Percentiles rank a stretch among this genome's conserved stretches.
phyloP scores from a whole-genome alignment of 2,888 invertebrate genomes.

The Orthonevra nobilis region DNA sequence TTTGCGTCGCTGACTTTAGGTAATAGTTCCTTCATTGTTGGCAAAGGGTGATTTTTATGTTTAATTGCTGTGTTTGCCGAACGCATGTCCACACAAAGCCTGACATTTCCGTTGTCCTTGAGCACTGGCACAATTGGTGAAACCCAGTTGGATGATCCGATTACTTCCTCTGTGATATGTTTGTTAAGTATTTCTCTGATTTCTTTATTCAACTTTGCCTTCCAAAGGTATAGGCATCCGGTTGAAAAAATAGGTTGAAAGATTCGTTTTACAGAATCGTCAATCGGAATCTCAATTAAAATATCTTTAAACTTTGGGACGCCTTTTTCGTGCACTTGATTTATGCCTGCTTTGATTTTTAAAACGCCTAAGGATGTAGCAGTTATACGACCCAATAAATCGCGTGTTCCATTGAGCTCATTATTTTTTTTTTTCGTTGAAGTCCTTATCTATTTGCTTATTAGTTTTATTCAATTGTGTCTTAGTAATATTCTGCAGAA shows the following conservation, averaged over 20 bases:
- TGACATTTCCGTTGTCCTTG: not conserved
- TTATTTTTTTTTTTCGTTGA: too few species aligned
- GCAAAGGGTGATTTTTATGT: slow-evolving; percentile 12
- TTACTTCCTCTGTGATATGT: slow-evolving; percentile 13
- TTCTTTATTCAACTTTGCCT: not conserved
- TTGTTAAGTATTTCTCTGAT: slow-evolving; percentile 3
- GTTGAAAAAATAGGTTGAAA: slow-evolving; percentile 5
- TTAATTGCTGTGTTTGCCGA: slow-evolving; percentile 3
- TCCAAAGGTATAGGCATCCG: slow-evolving; percentile 12
- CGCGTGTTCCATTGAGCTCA: slow-evolving; percentile 11
- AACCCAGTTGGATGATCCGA: slow-evolving; percentile 4
- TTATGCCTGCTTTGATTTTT: slow-evolving; percentile 11
- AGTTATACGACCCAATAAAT: slow-evolving; percentile 8
- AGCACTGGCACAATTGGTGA: not conserved
- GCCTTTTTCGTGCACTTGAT: not conserved
- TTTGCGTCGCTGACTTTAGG: slow-evolving; percentile 39
- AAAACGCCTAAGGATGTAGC: slow-evolving; percentile 15
- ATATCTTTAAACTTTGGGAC: not conserved
- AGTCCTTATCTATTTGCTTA: too few species aligned
- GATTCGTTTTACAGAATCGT: slow-evolving; percentile 8
- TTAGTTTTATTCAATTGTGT: too few species aligned
- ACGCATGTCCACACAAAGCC: too few species aligned
- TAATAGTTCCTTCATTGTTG: slow-evolving; percentile 10
- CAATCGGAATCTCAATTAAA: slow-evolving; percentile 8
- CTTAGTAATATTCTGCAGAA: too few species aligned